Evolutionary conservation across 2,888 invertebrate species (phyloP), one percentile per base, ranked within the genome.

Genomic region (Acleris emargana): DNA sequence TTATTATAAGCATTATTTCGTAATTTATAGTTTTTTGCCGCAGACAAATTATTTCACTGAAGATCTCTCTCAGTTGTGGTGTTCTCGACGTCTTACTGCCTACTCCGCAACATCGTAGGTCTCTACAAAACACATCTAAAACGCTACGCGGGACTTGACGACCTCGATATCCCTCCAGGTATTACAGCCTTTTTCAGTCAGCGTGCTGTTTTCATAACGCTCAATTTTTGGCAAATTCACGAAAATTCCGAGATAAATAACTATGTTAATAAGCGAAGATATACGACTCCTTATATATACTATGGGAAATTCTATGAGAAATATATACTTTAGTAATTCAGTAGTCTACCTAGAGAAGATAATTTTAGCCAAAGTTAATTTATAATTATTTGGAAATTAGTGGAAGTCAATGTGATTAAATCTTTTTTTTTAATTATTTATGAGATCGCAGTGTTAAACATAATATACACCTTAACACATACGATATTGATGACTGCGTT

Each of bases 131-230:
- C 78, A 79, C 64, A 61, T 74, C 68, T 73, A 76, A 76, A 70
- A 67, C 63, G 57, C 74, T 76, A 75, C 38, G 51, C 72, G 63
- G 73, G 69, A 75, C 72, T 73, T 18, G 25, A 20, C 7, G 25
- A 57, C 11, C 25, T 16, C 45, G 17, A 43, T 18, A 55, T 22
- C 20, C 25, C 22, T 57, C 25, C 25, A 45, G 42, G 58, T 43
- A 38, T 52, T 11, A 88, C 86, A 88, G 87, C 88, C 88, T 75
- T 83, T 78, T 75, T 87, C 89, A 88, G 88, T 88, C 87, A 75
- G 72, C 75, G 69, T 79, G 82, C 84, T 81, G 72, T 53, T 43
- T 50, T 53, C 18, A 28, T 47, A 73, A 59, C 61, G 64, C 67
- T 69, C 75, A 69, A 67, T 72, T 70, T 80, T 81, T 76, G 82